These are phyloP conservation scores for Magallana gigas DNA, from an alignment of 1,140 invertebrate species.

Conservation along the genomic window DNA sequence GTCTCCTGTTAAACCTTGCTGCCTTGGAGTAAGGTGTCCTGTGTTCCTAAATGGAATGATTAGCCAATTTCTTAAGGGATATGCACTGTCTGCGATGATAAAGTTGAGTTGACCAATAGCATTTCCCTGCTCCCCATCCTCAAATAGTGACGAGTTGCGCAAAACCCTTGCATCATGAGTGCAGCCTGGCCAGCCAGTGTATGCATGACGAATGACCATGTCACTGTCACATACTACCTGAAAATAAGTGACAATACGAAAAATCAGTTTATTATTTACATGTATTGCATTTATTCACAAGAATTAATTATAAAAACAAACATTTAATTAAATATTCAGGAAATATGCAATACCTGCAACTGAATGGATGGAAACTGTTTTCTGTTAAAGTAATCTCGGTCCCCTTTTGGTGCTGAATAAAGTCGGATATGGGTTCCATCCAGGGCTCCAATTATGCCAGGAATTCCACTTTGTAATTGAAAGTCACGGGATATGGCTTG, in stretches of 20 bases:
- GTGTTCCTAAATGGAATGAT: constrained; percentile 45
- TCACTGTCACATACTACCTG: constrained; percentile 12
- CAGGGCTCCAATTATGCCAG: constrained; percentile 45
- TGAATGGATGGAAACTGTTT: constrained; percentile 50
- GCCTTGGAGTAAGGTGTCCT: constrained; percentile 44
- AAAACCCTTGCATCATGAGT: constrained; percentile 52
- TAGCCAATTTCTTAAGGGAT: constrained; percentile 50
- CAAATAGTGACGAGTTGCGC: constrained; percentile 46
- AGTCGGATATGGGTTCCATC: constrained; percentile 57
- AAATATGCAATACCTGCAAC: constrained; percentile 23
- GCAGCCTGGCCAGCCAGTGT: constrained; percentile 49
- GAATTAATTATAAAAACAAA: neutral
- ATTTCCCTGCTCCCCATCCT: neutral
- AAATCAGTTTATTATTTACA: neutral
- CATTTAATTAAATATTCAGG: neutral
- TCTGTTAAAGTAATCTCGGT: constrained; percentile 53
- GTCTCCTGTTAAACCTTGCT: constrained; percentile 40
- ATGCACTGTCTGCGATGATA: constrained; percentile 50
- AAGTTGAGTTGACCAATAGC: neutral
- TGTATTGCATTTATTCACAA: neutral
- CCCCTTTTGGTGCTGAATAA: constrained; percentile 32
- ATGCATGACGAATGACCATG: constrained; percentile 34
- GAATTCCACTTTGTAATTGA: constrained; percentile 40
- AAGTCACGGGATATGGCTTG: constrained; percentile 40
- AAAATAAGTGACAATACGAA: neutral